These are phyloP conservation scores for Anabacerthia variegaticeps DNA, from an alignment of 2,797 vertebrate genomes.

Conservation along the genomic window DNA sequence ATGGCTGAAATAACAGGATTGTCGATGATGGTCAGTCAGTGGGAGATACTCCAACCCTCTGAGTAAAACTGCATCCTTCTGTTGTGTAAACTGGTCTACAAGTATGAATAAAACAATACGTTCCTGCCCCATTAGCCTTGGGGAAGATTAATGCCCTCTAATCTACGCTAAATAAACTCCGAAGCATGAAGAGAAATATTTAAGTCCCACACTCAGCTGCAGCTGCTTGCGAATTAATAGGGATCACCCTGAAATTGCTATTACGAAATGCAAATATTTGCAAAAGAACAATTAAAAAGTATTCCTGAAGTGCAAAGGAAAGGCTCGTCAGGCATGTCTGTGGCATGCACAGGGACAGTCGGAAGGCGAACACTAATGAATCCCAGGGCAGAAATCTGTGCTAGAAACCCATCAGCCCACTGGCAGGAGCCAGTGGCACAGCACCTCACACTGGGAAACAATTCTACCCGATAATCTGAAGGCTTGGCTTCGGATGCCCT, in stretches of 20 bases:
- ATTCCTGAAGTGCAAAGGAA: slow-evolving; percentile 35
- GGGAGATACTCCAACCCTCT: not conserved
- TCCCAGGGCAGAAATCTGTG: slow-evolving; percentile 10
- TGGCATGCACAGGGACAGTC: not conserved
- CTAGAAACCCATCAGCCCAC: not conserved
- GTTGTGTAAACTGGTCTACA: not conserved
- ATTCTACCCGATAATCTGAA: not conserved
- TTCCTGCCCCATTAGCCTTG: slow-evolving; percentile 35
- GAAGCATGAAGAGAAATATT: slow-evolving; percentile 36
- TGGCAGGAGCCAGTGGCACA: not conserved
- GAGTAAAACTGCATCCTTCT: slow-evolving; percentile 14
- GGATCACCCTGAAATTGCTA: slow-evolving; percentile 32
- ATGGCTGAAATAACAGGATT: slow-evolving; percentile 19
- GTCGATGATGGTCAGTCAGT: not conserved
- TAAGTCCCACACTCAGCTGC: slow-evolving; percentile 31
- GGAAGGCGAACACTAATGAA: slow-evolving; percentile 17
- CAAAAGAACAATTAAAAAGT: slow-evolving; percentile 58
- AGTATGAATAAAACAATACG: slow-evolving; percentile 42
- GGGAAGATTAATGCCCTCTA: slow-evolving; percentile 61
- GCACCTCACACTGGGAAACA: not conserved
- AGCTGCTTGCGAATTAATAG: slow-evolving; percentile 48
- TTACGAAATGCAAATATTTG: slow-evolving; percentile 43
- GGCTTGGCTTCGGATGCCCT: not conserved
- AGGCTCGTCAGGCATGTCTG: not conserved
- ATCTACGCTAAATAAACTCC: slow-evolving; percentile 21